A percentile compares a stretch with the other conserved stretches of the same genome.
phyloP scores from a whole-genome alignment of 1,140 invertebrate genomes.

The Sminthurides bifidus region DNA sequence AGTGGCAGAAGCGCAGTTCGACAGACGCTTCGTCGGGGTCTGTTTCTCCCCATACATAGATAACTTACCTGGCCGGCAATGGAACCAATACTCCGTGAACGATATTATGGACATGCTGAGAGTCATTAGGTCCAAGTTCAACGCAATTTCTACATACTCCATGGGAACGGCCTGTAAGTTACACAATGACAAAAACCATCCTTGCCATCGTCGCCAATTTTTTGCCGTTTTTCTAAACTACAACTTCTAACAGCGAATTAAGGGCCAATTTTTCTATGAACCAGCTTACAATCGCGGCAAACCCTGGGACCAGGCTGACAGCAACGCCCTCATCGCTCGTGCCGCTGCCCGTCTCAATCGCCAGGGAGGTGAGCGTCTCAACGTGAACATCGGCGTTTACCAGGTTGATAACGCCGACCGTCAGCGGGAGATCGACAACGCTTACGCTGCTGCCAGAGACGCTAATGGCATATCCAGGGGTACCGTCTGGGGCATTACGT shows the following conservation, averaged over 20 bases:
- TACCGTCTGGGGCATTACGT: slow-evolving; percentile 25
- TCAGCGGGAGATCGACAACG: slow-evolving; percentile 26
- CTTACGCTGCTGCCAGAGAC: slow-evolving; percentile 22
- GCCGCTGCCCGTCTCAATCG: slow-evolving; percentile 27
- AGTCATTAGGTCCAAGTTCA: slow-evolving; percentile 14
- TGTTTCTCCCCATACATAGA: background rate
- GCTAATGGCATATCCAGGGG: slow-evolving; percentile 21
- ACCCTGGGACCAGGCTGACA: slow-evolving; percentile 24
- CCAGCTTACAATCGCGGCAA: slow-evolving; percentile 15
- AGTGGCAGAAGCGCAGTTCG: no score
- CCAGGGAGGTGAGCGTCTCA: slow-evolving; percentile 1
- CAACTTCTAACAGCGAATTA: background rate
- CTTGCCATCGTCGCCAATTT: no score
- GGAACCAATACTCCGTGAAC: slow-evolving; percentile 18
- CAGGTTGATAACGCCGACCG: slow-evolving; percentile 10
- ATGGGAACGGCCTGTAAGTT: slow-evolving; percentile 16
- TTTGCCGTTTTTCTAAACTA: background rate
- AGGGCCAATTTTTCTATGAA: background rate
- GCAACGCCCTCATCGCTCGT: slow-evolving; percentile 22
- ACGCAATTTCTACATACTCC: slow-evolving; percentile 18
- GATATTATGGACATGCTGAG: slow-evolving; percentile 26
- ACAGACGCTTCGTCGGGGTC: background rate
- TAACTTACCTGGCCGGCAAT: background rate
- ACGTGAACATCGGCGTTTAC: slow-evolving; percentile 23
- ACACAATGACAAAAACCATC: background rate